Evolutionary conservation across 2,113 vertebrate genomes (phyloP), one percentile per base, ranked within the genome.

Genomic region (Clarias batrachus): DNA sequence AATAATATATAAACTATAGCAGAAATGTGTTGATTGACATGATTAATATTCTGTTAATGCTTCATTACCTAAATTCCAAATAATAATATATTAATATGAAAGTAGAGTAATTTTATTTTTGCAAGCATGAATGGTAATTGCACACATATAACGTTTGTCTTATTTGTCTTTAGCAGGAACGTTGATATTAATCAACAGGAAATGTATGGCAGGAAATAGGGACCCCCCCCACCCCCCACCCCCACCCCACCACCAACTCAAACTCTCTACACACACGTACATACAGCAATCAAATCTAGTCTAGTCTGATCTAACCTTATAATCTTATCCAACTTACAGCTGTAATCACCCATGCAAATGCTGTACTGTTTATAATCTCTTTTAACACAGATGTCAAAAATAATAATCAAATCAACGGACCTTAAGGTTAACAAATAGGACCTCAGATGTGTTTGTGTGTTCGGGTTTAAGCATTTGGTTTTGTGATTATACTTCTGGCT

Each of bases 141-240:
- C 41, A 80, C 77, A 14, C 14, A 62, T 60, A 62, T 81, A 60
- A 62, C 23, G 3, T 12, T 37, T 30, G 57, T 33, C 12, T 62
- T 81, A 23, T 25, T 48, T 54, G 16, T 70, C 25, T 82, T n/a
- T n/a, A 2, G 23, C 1, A 23, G 48, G 17, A 30, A 13, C n/a
- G 12, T 56, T 84, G 70, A 84, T 37, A 62, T 84, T 74, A 62
- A 60, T 74, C 52, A 81, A 63, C 57, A 62, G 79, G 79, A 84
- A 41, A 71, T 60, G 13, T 60, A 41, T 70, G 30, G 1, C 56
- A 41, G 68, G 68, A 60, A 73, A 84, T 73, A 41, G 9, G 9
- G 73, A 23, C 23, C 25, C 52, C 41, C 6, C 4, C 30, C 4
- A 16, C 19, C 33, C 70, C 17, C 21, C 62, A 14, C 41, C 21